Percentiles rank a stretch among this genome's conserved stretches.
Conservation (phyloP, 1,140 invertebrate species). For the Battus philenor region DNA sequence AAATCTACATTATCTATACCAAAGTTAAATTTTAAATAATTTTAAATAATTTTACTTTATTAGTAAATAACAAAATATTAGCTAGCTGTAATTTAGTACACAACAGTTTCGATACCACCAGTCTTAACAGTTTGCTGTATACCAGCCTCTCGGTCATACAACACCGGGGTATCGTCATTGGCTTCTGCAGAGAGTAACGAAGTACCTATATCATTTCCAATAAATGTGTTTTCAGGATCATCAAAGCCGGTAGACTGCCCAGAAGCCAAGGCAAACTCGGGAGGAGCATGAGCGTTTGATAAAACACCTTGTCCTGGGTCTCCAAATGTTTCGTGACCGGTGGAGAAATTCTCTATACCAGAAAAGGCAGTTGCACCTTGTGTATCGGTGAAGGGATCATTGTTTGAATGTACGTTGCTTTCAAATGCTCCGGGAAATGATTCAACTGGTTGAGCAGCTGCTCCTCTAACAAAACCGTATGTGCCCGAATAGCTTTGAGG, state of each 20-base stretch:
- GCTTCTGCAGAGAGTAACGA: conserved; percentile 30
- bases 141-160: conserved; percentile 46
- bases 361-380: conserved; percentile 33
- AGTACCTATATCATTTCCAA: conserved; percentile 32
- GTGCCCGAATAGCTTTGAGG: conserved; percentile 46
- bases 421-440: conserved; percentile 33
- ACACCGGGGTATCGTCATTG: conserved; percentile 41
- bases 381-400: conserved; percentile 38
- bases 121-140: conserved; percentile 48
- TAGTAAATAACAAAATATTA: too few relatives aligned
- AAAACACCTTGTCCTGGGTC: conserved; percentile 3
- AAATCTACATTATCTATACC: background rate
- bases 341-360: conserved; percentile 36
- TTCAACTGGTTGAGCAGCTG: conserved; percentile 34
- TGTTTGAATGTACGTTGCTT: conserved; percentile 25
- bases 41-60: too few relatives aligned
- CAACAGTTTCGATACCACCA: conserved; percentile 41
- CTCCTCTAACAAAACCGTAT: conserved; percentile 41
- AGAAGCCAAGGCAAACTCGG: conserved; percentile 20
- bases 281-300: conserved; percentile 24
- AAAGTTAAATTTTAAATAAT: too few relatives aligned
- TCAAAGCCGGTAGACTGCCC: conserved; percentile 25
- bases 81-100: conserved; percentile 25
- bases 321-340: conserved; percentile 10
- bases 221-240: conserved; percentile 29